Base-by-base conservation (phyloP, 2,888 invertebrate genomes). In the Eugnorisma glareosa region DNA sequence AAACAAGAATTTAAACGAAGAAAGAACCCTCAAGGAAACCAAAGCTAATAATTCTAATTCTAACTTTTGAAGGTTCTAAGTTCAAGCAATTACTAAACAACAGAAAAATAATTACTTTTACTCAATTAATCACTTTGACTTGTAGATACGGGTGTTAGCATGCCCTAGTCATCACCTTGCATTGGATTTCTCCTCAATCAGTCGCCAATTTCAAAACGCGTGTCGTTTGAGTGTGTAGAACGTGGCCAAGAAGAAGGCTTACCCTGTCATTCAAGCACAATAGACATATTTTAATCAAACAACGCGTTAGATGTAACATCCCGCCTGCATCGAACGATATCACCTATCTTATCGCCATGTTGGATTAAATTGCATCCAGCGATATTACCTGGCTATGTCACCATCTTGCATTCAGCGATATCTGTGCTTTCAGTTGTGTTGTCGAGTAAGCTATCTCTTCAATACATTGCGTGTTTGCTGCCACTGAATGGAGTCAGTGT, bases 201-300 rank as follows among this genome's bases (percentile, higher is more conserved):
- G 6, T 15, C 11, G 28, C 15, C 7, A 28, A 15, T 28, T 28
- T 28, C 2, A 15, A 7, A 15, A 57, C 57, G 15, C 28, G 15
- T 57, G 7, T 3, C 18, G 57, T 18, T 57, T 28, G 57, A 57
- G 18, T 28, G n/a, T 6, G 54, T 6, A 15, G 54, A 13, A 15
- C 6, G 6, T 28, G n/a, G 54, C 3, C 57, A 57, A 57, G 28
- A 57, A 57, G 54, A 54, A 1, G 2, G 15, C 0, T 51, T 10
- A 40, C 5, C 15, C 35, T 51, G 43, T 40, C 63, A 18, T 57
- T 35, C 24, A 43, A 37, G 24, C 54, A n/a, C 61, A 48, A 31
- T 48, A 31, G 40, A 76, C n/a, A 57, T 77, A 79, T 51, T 79
- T 82, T 51, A 71, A 72, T 77, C 78, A 67, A 51, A 10, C 37